A percentile compares a stretch with the other conserved stretches of the same genome.
Evolutionary conservation across 2,888 invertebrate genomes (phyloP).

Genomic region (Leucoma salicis): DNA sequence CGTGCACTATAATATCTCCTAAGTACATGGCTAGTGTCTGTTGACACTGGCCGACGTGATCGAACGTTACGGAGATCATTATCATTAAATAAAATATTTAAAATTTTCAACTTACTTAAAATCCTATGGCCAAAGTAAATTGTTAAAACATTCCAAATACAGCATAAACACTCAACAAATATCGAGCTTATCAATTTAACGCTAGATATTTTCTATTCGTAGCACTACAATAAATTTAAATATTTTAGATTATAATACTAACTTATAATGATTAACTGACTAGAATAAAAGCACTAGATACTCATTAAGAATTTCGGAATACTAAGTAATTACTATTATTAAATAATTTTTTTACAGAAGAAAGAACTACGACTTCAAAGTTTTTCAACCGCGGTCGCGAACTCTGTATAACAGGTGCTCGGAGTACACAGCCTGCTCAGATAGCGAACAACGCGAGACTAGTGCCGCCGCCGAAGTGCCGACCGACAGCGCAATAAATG

Average conservation of each 20-base stretch:
- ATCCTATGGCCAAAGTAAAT: too few relatives aligned
- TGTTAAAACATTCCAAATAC: too few relatives aligned
- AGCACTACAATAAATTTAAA: not conserved
- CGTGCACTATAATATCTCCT: too few relatives aligned
- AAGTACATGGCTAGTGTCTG: too few relatives aligned
- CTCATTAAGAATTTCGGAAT: not conserved
- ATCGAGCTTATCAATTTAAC: not conserved
- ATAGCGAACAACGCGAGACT: conserved; percentile 13
- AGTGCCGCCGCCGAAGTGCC: not conserved
- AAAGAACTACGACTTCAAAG: conserved; percentile 1
- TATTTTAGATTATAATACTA: not conserved
- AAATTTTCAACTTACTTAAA: too few relatives aligned
- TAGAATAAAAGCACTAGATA: not conserved
- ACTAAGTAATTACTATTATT: not conserved
- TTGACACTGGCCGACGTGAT: too few relatives aligned
- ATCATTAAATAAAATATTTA: too few relatives aligned
- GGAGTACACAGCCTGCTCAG: conserved; percentile 5
- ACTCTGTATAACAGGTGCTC: conserved; percentile 3
- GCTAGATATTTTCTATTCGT: not conserved
- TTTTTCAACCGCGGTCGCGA: conserved; percentile 3
- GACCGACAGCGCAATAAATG: conserved; percentile 5
- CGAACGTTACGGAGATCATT: too few relatives aligned
- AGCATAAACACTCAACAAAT: too few relatives aligned
- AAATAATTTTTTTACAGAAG: not conserved
- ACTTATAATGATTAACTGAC: not conserved